phyloP scores from a whole-genome alignment of 2,888 invertebrate genomes.

The Cephus sareptanus region DNA sequence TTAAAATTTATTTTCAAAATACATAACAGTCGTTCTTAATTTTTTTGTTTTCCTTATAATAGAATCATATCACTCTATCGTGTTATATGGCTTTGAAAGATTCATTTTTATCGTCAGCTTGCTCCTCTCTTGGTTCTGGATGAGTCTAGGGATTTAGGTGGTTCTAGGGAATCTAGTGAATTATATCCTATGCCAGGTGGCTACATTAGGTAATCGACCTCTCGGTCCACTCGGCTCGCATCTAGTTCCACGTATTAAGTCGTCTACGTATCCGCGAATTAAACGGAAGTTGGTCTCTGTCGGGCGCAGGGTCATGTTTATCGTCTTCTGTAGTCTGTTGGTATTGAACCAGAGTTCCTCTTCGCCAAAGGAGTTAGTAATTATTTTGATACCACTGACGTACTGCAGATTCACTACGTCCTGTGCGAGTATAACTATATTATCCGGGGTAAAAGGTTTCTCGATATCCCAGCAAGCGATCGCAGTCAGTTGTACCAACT shows the following conservation, averaged over 20 bases:
- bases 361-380: conserved; percentile 47
- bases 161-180: not conserved
- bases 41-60: not conserved
- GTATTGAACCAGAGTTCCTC: conserved; percentile 64
- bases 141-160: not conserved
- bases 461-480: conserved; percentile 65
- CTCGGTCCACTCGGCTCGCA: conserved; percentile 45
- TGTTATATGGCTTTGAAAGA: not conserved
- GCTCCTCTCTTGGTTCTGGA: not conserved
- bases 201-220: conserved; percentile 38
- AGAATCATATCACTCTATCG: not conserved
- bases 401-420: conserved; percentile 58
- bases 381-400: conserved; percentile 61
- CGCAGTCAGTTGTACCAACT: conserved; percentile 60
- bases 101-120: not conserved
- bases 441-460: conserved; percentile 56
- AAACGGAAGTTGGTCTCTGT: conserved; percentile 58
- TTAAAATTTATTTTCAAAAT: not conserved
- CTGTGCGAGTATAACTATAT: conserved; percentile 55
- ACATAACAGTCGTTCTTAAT: not conserved
- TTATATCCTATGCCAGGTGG: conserved; percentile 51
- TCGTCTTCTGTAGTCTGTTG: conserved; percentile 61
- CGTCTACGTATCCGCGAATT: conserved; percentile 55
- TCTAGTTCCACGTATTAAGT: conserved; percentile 56
- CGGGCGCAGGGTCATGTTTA: conserved; percentile 52